Evolutionary conservation across 2,797 vertebrate species (phyloP), one percentile per base, ranked within the genome.

Genomic region (Discoglossus pictus): DNA sequence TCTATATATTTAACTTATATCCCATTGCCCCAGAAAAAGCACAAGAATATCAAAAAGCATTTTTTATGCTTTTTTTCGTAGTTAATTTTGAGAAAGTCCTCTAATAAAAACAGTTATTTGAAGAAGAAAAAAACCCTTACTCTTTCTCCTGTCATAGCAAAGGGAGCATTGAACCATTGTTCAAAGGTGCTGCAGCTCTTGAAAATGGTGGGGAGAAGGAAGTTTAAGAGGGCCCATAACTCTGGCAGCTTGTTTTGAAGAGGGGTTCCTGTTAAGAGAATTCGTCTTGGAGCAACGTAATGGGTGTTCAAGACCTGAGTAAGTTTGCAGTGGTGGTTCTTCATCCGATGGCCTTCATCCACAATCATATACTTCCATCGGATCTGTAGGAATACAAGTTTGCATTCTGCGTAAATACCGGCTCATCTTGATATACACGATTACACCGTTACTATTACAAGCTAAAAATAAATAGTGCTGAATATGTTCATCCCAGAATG

Each of bases 341-440:
- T 99, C 96, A 99, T 99, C 3, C 96, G 91, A 81, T 99, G 96
- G 21, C 96, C 96, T 81, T 99, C 96, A 3, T 99, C 96, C 66
- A 99, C 96, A 1, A 99, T 96, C 96, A 99, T 99, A 77, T 98
- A 99, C 76, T 99, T 99, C 96, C 96, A 99, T 60, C 96, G 94
- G 76, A 99, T 96, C 96, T 94, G 65, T 0, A 54, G 38, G 42
- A 3, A 38, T 42, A n/a, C 13, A 34, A 16, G 47, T n/a, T n/a
- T n/a, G n/a, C n/a, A n/a, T n/a, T n/a, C n/a, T n/a, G n/a, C n/a
- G n/a, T n/a, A n/a, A n/a, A n/a, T n/a, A n/a, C n/a, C n/a, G n/a
- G n/a, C n/a, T n/a, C n/a, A n/a, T n/a, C n/a, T n/a, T n/a, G n/a
- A n/a, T n/a, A n/a, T n/a, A n/a, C n/a, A n/a, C n/a, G n/a, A n/a